A percentile compares a stretch with the other conserved stretches of the same genome.
Conservation (phyloP, 2,113 vertebrate species). For the Corythornis vintsioides region DNA sequence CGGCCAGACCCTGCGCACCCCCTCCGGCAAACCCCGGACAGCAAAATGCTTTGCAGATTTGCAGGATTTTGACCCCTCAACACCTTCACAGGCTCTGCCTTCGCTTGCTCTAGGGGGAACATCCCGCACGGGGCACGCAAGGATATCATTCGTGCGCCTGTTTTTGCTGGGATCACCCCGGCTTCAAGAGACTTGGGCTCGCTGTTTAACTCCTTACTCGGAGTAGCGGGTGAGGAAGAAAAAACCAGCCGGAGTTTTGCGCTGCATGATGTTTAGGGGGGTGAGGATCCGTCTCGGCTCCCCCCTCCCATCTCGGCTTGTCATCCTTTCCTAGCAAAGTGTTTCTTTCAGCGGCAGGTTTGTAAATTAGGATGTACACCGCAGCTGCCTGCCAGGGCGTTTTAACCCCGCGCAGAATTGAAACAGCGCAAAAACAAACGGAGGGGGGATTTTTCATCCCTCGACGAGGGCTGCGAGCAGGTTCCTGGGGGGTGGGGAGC, state of each 20-base stretch:
- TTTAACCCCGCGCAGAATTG: not conserved
- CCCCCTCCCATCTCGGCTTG: not conserved
- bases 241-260: not conserved
- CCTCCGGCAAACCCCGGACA: not conserved
- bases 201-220: not conserved
- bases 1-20: not conserved
- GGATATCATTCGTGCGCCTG: not conserved
- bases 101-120: not conserved
- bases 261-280: not conserved
- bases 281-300: not conserved
- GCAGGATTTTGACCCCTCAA: not conserved
- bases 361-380: not conserved
- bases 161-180: not conserved
- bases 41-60: fast-evolving
- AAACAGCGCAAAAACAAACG: not conserved
- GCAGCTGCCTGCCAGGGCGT: not conserved
- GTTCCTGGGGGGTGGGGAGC: not conserved
- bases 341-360: not conserved
- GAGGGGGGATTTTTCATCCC: not conserved
- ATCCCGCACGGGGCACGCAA: not conserved
- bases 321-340: not conserved
- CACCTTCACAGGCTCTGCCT: not conserved
- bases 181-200: not conserved
- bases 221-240: not conserved
- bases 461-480: not conserved